Evolutionary conservation across 2,113 vertebrate genomes (phyloP).

Genomic region (Sisor rabdophorus): DNA sequence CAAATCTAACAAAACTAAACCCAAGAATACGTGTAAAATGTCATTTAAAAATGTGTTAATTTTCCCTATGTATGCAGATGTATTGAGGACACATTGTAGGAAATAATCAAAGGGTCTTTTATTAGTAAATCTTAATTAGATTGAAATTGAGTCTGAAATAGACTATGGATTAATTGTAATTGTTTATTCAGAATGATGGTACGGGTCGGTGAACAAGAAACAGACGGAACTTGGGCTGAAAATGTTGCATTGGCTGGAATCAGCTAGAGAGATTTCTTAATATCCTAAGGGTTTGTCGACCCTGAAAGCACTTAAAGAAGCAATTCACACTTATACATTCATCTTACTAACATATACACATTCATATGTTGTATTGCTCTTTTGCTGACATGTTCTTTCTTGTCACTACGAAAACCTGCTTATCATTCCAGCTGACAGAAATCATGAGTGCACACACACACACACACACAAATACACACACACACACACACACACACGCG

Average conservation of each 20-base stretch:
- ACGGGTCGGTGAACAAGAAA: not conserved
- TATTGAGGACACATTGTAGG: not conserved
- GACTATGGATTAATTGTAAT: not conserved
- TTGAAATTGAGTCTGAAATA: not conserved
- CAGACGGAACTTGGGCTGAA: not conserved
- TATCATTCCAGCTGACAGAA: slow-evolving; percentile 34
- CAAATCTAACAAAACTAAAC: too few species aligned
- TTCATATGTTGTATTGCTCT: slow-evolving; percentile 26
- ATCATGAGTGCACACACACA: slow-evolving; percentile 32
- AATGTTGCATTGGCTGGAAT: slow-evolving; percentile 16
- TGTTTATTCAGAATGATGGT: not conserved
- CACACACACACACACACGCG: slow-evolving; percentile 31
- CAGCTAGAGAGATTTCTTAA: slow-evolving; percentile 43
- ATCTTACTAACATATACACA: slow-evolving; percentile 19
- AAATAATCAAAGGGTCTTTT: not conserved
- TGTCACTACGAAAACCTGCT: slow-evolving; percentile 29
- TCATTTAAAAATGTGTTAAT: too few species aligned
- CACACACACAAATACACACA: slow-evolving; percentile 35
- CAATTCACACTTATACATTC: slow-evolving; percentile 26
- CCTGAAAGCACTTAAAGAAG: slow-evolving; percentile 42
- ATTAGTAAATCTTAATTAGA: not conserved
- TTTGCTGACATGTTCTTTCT: slow-evolving; percentile 41
- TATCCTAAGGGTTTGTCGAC: slow-evolving; percentile 47
- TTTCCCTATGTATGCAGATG: too few species aligned
- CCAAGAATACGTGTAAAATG: too few species aligned